Percentiles rank a stretch among this genome's conserved stretches.
phyloP scores from a whole-genome alignment of 2,113 vertebrate species.

The Pongo pygmaeus region DNA sequence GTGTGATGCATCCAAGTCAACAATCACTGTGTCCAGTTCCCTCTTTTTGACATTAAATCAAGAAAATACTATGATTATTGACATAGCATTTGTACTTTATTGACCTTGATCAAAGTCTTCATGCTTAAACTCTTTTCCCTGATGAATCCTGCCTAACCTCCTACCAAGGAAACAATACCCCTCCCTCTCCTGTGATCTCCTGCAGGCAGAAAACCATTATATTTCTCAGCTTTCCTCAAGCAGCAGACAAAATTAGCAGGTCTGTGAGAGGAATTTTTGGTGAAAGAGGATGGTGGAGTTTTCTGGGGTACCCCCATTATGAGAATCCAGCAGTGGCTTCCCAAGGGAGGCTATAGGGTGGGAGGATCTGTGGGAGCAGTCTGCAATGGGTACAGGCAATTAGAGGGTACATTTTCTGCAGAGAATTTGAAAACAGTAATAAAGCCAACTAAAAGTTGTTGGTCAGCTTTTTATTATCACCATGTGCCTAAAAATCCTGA shows the following conservation, averaged over 20 bases:
- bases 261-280: background rate
- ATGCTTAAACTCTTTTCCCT: background rate
- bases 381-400: background rate
- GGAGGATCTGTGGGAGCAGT: background rate
- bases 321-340: background rate
- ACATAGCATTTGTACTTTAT: background rate
- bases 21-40: background rate
- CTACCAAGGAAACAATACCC: background rate
- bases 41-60: background rate
- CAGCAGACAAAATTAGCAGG: background rate
- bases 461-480: background rate
- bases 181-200: background rate
- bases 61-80: background rate
- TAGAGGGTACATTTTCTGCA: background rate
- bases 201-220: background rate
- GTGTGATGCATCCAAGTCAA: background rate
- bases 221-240: constrained; percentile 4
- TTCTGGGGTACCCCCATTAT: background rate
- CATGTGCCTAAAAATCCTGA: background rate
- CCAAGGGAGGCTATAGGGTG: background rate
- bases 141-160: background rate
- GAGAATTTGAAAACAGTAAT: background rate
- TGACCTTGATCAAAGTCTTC: background rate
- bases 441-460: background rate
- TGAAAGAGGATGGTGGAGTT: background rate